These are phyloP conservation scores for Agapornis canus DNA, from an alignment of 2,797 vertebrate genomes.

Conservation along the genomic window DNA sequence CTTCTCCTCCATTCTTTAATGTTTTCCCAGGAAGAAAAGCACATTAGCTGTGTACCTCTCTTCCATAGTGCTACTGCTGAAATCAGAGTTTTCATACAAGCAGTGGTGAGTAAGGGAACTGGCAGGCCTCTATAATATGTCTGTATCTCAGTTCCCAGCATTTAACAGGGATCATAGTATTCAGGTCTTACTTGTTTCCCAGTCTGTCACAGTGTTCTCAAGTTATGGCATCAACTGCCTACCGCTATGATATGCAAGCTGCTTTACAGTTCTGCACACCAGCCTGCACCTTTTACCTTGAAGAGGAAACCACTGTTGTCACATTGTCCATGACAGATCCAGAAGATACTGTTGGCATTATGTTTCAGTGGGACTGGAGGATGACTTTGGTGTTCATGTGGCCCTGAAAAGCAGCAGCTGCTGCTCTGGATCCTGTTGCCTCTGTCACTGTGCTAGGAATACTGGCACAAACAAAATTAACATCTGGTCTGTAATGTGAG, in stretches of 20 bases:
- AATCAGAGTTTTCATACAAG: neutral
- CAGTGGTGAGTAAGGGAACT: neutral
- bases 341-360: neutral
- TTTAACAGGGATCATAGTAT: neutral
- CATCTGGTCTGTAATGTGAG: neutral
- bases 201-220: neutral
- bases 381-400: neutral
- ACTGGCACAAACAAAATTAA: neutral
- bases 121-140: neutral
- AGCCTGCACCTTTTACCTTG: neutral
- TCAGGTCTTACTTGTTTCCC: neutral
- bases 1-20: neutral
- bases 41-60: neutral
- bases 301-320: neutral
- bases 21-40: constrained; percentile 10
- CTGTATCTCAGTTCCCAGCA: neutral
- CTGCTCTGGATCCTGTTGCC: neutral
- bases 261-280: neutral
- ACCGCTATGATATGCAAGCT: neutral
- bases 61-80: neutral
- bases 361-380: neutral
- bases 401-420: neutral
- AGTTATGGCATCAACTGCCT: neutral
- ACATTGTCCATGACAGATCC: neutral
- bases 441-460: neutral